These are phyloP conservation scores for Cosmopolites sordidus DNA, from an alignment of 2,888 invertebrate genomes.

Conservation along the genomic window DNA sequence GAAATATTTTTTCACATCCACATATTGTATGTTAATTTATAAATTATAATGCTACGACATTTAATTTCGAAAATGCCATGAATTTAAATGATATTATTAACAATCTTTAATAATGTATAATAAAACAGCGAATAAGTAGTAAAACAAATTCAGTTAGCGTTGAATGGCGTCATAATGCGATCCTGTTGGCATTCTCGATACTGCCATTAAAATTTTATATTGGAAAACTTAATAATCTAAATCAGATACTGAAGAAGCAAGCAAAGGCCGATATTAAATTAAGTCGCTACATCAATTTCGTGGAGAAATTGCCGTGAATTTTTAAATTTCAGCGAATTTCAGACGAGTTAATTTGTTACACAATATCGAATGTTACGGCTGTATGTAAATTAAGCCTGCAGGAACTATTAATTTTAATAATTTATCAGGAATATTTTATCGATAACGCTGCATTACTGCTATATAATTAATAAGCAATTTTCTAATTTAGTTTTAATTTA, in stretches of 20 bases:
- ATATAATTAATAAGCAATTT: conserved; percentile 1
- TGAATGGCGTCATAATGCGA: neutral
- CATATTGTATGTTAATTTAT: too few relatives aligned
- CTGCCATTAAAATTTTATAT: conserved; percentile 13
- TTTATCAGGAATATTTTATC: neutral
- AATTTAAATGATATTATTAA: too few relatives aligned
- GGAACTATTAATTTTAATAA: neutral
- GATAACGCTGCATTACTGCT: neutral
- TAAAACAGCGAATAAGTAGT: neutral
- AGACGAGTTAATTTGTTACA: too few relatives aligned
- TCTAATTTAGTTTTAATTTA: neutral
- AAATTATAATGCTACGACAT: too few relatives aligned
- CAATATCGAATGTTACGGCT: too few relatives aligned
- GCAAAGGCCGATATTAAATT: neutral
- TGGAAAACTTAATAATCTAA: conserved; percentile 15
- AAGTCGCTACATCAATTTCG: conserved; percentile 1
- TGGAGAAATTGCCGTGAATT: too few relatives aligned
- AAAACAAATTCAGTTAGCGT: neutral
- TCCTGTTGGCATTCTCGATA: conserved; percentile 8
- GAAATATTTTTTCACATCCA: too few relatives aligned
- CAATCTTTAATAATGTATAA: neutral
- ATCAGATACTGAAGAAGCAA: conserved; percentile 12
- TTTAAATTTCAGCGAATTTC: too few relatives aligned
- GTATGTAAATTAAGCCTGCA: neutral
- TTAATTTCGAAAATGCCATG: too few relatives aligned